phyloP scores from a whole-genome alignment of 2,888 invertebrate genomes.

The Zeuzera pyrina region DNA sequence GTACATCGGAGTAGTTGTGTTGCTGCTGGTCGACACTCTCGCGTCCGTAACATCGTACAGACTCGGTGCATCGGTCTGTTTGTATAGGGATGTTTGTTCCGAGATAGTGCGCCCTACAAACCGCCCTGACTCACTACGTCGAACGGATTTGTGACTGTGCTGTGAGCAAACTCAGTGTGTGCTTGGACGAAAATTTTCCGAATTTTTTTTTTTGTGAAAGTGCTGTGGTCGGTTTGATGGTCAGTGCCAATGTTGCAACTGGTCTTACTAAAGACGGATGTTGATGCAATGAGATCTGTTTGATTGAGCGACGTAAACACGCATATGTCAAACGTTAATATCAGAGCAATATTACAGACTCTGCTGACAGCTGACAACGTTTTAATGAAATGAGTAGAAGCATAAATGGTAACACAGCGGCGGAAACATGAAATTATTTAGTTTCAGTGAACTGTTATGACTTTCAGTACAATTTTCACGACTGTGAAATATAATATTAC shows the following conservation, averaged over 20 bases:
- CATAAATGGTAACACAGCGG: slow-evolving; percentile 35
- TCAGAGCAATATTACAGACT: slow-evolving; percentile 41
- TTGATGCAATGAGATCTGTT: slow-evolving; percentile 54
- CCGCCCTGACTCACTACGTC: slow-evolving; percentile 18
- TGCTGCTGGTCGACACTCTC: slow-evolving; percentile 40
- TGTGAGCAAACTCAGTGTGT: slow-evolving; percentile 35
- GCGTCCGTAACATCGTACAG: slow-evolving; percentile 54
- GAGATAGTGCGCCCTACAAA: slow-evolving; percentile 57
- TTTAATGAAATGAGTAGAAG: slow-evolving; percentile 46
- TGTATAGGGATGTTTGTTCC: slow-evolving; percentile 61
- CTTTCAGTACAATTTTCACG: slow-evolving; percentile 8
- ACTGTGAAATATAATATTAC: slow-evolving; percentile 29
- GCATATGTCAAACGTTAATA: slow-evolving; percentile 45
- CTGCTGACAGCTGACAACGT: slow-evolving; percentile 36
- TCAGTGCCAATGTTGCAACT: slow-evolving; percentile 39
- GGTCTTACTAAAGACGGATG: slow-evolving; percentile 28
- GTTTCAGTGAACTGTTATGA: slow-evolving; percentile 37
- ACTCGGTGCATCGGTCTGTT: slow-evolving; percentile 37
- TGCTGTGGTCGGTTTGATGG: slow-evolving; percentile 40
- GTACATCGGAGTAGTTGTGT: slow-evolving; percentile 47
- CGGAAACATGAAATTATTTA: slow-evolving; percentile 56
- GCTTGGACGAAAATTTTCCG: slow-evolving; percentile 19
- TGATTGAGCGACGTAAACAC: slow-evolving; percentile 61
- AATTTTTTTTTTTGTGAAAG: slow-evolving; percentile 32
- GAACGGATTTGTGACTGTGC: slow-evolving; percentile 47